A percentile compares a stretch with the other conserved stretches of the same genome.
phyloP scores from a whole-genome alignment of 1,140 invertebrate genomes.

The Tetragnatha versicolor region DNA sequence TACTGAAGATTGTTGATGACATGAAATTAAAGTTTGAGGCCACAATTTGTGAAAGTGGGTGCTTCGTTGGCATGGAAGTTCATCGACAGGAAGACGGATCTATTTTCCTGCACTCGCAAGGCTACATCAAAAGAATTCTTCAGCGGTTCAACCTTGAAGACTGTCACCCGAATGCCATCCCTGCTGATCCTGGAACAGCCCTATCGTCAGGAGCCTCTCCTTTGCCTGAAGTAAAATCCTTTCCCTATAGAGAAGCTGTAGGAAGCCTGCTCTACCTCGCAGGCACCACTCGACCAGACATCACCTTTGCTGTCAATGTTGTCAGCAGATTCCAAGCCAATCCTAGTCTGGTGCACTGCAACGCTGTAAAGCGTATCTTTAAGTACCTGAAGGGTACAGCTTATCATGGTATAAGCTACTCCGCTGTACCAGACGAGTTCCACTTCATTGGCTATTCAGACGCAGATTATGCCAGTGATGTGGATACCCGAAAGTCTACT shows the following conservation, averaged over 20 bases:
- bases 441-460: too few species aligned
- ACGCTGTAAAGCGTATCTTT: too few species aligned
- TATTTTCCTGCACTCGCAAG: too few species aligned
- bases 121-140: conserved; percentile 34
- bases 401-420: too few species aligned
- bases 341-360: too few species aligned
- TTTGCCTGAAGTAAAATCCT: neutral
- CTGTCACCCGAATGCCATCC: neutral
- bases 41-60: neutral
- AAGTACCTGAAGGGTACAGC: too few species aligned
- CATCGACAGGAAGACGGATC: neutral
- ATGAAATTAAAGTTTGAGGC: conserved; percentile 40
- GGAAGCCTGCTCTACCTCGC: conserved; percentile 52
- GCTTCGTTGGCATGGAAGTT: conserved; percentile 57
- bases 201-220: conserved; percentile 2
- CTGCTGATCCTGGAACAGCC: neutral
- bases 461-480: too few species aligned
- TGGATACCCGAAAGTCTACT: too few species aligned
- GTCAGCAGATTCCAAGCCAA: conserved; percentile 53
- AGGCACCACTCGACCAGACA: conserved; percentile 57
- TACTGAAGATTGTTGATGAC: too few species aligned
- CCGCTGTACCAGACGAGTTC: too few species aligned
- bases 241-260: conserved; percentile 57
- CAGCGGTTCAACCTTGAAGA: conserved; percentile 56
- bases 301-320: conserved; percentile 55